A percentile compares a stretch with the other conserved stretches of the same genome.
phyloP scores from a whole-genome alignment of 2,797 vertebrate species.

The Borostomias antarcticus region DNA sequence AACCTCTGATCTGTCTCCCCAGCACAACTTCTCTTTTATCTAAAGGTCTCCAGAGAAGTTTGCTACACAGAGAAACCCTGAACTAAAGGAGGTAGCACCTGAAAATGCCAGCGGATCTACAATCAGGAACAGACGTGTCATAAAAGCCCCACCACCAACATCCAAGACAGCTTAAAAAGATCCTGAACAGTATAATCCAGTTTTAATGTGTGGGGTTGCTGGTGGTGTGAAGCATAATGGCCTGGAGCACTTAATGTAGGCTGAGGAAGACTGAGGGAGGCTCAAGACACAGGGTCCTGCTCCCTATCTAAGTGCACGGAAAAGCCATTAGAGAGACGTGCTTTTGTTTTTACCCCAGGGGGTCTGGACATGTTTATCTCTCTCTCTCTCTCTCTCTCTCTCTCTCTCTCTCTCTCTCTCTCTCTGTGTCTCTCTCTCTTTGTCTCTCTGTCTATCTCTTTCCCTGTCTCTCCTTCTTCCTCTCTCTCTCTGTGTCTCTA shows the following conservation, averaged over 20 bases:
- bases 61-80: slow-evolving; percentile 36
- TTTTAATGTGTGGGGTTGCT: slow-evolving; percentile 50
- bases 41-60: slow-evolving; percentile 52
- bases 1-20: slow-evolving; percentile 5
- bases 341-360: slow-evolving; percentile 39
- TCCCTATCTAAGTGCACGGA: slow-evolving; percentile 41
- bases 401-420: slow-evolving; percentile 22
- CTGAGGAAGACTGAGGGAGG: slow-evolving; percentile 33
- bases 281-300: slow-evolving; percentile 42
- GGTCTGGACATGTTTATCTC: slow-evolving; percentile 29
- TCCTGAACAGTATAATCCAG: slow-evolving; percentile 41
- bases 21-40: slow-evolving; percentile 53
- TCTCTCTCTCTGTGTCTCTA: background rate
- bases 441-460: background rate
- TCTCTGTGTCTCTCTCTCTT: slow-evolving; percentile 21
- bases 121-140: background rate
- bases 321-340: slow-evolving; percentile 53
- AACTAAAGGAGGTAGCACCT: background rate
- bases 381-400: background rate
- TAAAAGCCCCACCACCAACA: background rate
- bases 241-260: slow-evolving; percentile 50
- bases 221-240: slow-evolving; percentile 37
- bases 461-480: background rate
- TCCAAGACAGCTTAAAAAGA: slow-evolving; percentile 22
- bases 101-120: background rate